Evolutionary conservation across 2,888 invertebrate species (phyloP), one percentile per base, ranked within the genome.

Genomic region (Plebejus melissa): DNA sequence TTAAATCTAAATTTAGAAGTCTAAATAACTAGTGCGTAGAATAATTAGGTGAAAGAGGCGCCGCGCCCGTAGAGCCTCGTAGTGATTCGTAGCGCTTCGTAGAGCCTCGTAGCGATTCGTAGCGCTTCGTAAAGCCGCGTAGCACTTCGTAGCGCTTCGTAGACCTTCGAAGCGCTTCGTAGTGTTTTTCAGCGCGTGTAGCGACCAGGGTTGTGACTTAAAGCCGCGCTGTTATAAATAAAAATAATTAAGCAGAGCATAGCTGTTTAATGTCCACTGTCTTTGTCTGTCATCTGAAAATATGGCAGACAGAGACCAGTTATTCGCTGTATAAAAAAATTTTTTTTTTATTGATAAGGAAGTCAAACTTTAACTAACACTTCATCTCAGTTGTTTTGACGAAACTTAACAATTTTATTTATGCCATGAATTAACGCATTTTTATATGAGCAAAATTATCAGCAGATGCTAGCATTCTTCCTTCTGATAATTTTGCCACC

Each of bases 21-120:
- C 13, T 5, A 46, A 71, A 46, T 46, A 46, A 32, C 50, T 71
- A 71, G 71, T 46, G 71, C 50, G 50, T 65, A 65, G 32, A 32
- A 36, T 32, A 65, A 65, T 36, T 65, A 36, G 16, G 65, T 13
- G 46, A 50, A 46, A 46, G 11, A 46, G 41, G 3, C 71, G 50
- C 50, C 71, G 50, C 50, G 46, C 5, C 28, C 71, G 71, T 71
- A 71, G 22, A 71, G 13, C 11, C 41, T 70, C 70, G 69, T 41
- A 69, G 69, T n/a, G 7, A n/a, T 70, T n/a, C 41, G 69, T 9
- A 41, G 9, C 36, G 16, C 69, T 69, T 16, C 38, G 69, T 69
- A 69, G 38, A 6, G 1, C 41, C 5, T 1, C 70, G 70, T 70
- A 70, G 70, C 5, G 22, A 9, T 70, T 70, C 41, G 70, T 70